Conservation (phyloP, 2,888 invertebrate genomes). For the Pseudococcus jackbeardsleyi region DNA sequence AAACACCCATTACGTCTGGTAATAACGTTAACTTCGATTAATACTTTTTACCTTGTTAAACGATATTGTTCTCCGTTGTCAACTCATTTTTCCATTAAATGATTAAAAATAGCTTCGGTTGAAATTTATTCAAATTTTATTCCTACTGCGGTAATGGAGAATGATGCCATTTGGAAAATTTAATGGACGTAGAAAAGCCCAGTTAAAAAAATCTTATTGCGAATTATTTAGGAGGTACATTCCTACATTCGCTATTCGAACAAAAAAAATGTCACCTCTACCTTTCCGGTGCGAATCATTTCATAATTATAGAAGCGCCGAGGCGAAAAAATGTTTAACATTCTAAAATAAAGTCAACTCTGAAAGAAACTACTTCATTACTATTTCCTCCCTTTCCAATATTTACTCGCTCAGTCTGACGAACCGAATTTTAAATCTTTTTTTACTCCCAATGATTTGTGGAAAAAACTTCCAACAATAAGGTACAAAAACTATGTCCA, state of each 20-base stretch:
- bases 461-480: neutral
- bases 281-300: neutral
- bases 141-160: constrained; percentile 15
- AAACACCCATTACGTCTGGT: neutral
- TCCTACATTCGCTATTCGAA: neutral
- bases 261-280: neutral
- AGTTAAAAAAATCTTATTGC: neutral
- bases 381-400: neutral
- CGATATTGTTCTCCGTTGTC: constrained; percentile 44
- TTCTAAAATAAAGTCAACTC: neutral
- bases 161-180: constrained; percentile 31
- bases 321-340: constrained; percentile 33
- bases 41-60: constrained; percentile 19
- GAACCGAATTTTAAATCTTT: neutral
- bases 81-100: constrained; percentile 28
- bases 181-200: neutral
- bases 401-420: neutral
- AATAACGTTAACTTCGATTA: constrained; percentile 42
- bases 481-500: neutral
- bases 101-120: constrained; percentile 1
- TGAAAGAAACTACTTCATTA: constrained; percentile 2
- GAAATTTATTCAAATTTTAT: constrained; percentile 39
- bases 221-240: neutral
- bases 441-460: neutral
- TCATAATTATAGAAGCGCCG: constrained; percentile 17